Evolutionary conservation across 2,797 vertebrate species (phyloP), one percentile per base, ranked within the genome.

Genomic region (Limosa lapponica): DNA sequence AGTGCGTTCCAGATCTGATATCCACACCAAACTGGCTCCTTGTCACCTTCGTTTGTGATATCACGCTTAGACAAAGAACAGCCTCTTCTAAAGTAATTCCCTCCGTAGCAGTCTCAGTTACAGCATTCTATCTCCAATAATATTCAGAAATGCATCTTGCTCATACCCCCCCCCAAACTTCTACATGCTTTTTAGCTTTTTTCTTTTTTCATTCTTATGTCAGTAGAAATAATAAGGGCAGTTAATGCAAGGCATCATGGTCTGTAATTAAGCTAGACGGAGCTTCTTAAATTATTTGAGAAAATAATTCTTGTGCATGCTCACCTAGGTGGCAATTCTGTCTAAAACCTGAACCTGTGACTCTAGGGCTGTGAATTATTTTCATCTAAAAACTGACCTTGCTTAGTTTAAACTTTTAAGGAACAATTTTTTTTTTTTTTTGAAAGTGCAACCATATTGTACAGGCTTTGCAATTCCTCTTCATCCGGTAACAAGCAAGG

Each of bases 1-100:
- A 94, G 46, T 16, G 10, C 79, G 77, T 92, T 94, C 74, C 95
- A 95, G 88, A 90, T 92, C 94, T 89, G 94, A 94, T 87, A 94
- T 23, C 86, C 79, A 51, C 27, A 49, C 32, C 77, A 82, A 67
- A 81, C 71, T 55, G 81, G 43, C 64, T 94, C 54, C 88, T 69
- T 85, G 96, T 81, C 93, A 88, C 86, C 54, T 89, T 84, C 78
- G 52, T 67, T 94, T 73, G 15, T 28, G 36, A 36, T 91, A 94
- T 6, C 41, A 22, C 5, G 2, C 77, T 67, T 41, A 15, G 81
- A 96, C 48, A 58, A 86, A 30, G 43, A 95, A 82, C 93, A 94
- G 85, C 64, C 49, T 90, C 51, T 84, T 81, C 51, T n/a, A 70
- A 86, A 0, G 0, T 54, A 69, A 52, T 39, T 79, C 32, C 27